phyloP scores from a whole-genome alignment of 2,113 vertebrate species.

The Parus major region DNA sequence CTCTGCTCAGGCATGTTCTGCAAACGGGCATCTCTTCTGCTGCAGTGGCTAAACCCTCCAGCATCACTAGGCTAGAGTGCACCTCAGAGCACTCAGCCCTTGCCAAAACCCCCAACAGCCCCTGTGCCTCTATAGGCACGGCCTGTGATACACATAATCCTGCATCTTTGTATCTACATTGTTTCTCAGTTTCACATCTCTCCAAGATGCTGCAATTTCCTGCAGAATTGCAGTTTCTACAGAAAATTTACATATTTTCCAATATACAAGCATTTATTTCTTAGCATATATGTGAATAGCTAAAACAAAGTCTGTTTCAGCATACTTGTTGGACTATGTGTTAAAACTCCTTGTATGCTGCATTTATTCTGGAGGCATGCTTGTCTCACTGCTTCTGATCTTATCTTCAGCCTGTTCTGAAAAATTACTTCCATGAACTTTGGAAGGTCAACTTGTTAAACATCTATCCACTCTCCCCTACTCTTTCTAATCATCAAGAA shows the following conservation, averaged over 20 bases:
- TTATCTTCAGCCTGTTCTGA: slow-evolving; percentile 40
- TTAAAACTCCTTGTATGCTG: background rate
- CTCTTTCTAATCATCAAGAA: slow-evolving; percentile 33
- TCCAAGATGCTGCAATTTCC: background rate
- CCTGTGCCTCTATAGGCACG: background rate
- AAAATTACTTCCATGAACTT: slow-evolving; percentile 52
- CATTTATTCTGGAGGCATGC: background rate
- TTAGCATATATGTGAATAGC: background rate
- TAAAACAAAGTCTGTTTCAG: background rate
- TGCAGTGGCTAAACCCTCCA: background rate
- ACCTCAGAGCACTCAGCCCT: background rate
- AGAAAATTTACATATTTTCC: background rate
- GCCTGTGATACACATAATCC: background rate
- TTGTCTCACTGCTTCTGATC: slow-evolving; percentile 10
- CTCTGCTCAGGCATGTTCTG: background rate
- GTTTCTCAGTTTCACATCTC: background rate
- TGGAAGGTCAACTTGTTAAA: slow-evolving; percentile 66
- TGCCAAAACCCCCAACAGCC: background rate
- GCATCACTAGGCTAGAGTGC: background rate
- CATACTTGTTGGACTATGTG: background rate
- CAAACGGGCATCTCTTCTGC: background rate
- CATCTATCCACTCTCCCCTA: slow-evolving; percentile 45
- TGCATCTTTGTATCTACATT: background rate
- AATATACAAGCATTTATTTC: background rate
- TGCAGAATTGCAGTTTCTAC: background rate